phyloP scores from a whole-genome alignment of 2,797 vertebrate genomes.

The Rhabdomys pumilio region DNA sequence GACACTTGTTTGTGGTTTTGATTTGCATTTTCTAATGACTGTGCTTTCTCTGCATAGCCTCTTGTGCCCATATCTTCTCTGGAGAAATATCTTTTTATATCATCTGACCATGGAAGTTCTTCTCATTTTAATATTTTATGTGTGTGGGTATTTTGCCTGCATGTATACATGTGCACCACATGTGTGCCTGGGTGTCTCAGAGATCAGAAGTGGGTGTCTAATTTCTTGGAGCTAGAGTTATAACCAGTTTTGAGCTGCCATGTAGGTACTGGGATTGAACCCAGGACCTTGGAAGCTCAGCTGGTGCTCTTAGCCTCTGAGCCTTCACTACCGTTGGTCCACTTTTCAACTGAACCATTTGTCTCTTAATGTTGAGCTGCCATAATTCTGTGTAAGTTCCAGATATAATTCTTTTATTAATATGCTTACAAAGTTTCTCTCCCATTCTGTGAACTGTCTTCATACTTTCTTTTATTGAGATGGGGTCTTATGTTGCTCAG shows the following conservation, averaged over 20 bases:
- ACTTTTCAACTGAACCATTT: slow-evolving; percentile 11
- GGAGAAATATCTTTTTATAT: slow-evolving; percentile 53
- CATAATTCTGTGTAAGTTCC: slow-evolving; percentile 41
- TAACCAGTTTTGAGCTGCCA: neutral
- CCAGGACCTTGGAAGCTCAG: neutral
- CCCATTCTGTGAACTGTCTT: neutral
- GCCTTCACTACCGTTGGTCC: neutral
- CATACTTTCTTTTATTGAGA: neutral
- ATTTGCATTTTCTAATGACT: slow-evolving; percentile 65
- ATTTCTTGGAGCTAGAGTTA: neutral
- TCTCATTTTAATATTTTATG: neutral
- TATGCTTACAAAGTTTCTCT: slow-evolving; percentile 31
- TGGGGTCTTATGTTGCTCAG: neutral
- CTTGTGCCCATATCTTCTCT: slow-evolving; percentile 36
- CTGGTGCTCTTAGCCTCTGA: neutral
- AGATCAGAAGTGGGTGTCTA: neutral
- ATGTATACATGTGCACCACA: neutral
- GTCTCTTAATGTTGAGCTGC: neutral
- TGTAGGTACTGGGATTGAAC: neutral
- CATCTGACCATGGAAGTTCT: neutral
- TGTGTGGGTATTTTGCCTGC: neutral
- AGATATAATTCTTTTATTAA: neutral
- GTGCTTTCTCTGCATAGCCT: neutral
- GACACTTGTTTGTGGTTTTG: slow-evolving; percentile 49
- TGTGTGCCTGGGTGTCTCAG: neutral